phyloP scores from a whole-genome alignment of 2,113 vertebrate species.

The Erinaceus europaeus region DNA sequence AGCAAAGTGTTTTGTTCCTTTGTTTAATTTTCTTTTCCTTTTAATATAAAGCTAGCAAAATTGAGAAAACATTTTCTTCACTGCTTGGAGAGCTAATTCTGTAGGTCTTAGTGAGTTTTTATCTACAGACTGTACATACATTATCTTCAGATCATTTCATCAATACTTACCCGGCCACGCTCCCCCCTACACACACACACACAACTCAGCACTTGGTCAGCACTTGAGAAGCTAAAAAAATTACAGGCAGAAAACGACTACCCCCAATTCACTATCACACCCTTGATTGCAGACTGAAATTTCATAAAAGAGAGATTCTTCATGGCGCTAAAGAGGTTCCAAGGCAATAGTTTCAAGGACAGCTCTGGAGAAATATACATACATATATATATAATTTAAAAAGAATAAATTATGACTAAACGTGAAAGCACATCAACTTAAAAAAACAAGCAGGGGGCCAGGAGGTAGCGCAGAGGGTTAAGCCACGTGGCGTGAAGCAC shows the following conservation, averaged over 20 bases:
- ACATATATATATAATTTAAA: no score
- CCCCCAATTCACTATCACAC: not conserved
- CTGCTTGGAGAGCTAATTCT: not conserved
- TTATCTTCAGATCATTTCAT: constrained; percentile 8
- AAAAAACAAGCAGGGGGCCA: constrained; percentile 48
- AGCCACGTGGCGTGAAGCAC: no score
- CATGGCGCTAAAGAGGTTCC: not conserved
- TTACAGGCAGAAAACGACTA: constrained; percentile 47
- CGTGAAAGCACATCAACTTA: constrained; percentile 21
- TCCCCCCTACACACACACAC: no score
- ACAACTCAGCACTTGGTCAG: not conserved
- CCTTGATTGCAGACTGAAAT: not conserved
- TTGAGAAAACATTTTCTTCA: not conserved
- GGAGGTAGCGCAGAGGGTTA: no score
- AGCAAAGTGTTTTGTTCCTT: constrained; percentile 19
- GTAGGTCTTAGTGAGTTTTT: constrained; percentile 3
- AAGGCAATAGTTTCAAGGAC: constrained; percentile 3
- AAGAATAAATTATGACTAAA: not conserved
- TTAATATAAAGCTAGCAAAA: constrained; percentile 15
- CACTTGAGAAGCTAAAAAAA: constrained; percentile 11
- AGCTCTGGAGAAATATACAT: no score
- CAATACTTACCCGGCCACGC: not conserved
- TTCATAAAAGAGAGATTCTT: constrained; percentile 23
- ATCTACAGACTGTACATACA: not conserved
- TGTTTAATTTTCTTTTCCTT: constrained; percentile 59